Percentiles rank a stretch among this genome's conserved stretches.
phyloP scores from a whole-genome alignment of 2,113 vertebrate genomes.

The Puma concolor region DNA sequence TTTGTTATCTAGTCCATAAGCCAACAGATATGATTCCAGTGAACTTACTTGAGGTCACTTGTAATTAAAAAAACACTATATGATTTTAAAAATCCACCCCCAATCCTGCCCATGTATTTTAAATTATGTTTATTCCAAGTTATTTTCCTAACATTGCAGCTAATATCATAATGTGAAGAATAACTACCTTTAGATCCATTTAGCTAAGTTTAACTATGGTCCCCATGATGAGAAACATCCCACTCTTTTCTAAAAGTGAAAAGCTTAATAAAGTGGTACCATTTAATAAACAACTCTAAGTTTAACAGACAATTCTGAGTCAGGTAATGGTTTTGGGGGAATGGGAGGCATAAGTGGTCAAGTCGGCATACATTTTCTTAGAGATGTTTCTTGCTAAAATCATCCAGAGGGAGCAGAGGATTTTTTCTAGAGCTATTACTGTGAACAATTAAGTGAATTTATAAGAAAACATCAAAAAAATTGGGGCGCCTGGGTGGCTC shows the following conservation, averaged over 20 bases:
- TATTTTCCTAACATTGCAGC: constrained; percentile 74
- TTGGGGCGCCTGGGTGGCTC: no score
- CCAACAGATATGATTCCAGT: background rate
- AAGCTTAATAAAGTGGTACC: background rate
- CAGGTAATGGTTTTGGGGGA: background rate
- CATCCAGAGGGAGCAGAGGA: background rate
- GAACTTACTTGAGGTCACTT: constrained; percentile 53
- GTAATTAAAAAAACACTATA: constrained; percentile 75
- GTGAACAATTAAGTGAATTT: constrained; percentile 31
- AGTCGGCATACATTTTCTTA: background rate
- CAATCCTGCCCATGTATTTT: constrained; percentile 80
- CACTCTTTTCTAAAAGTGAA: background rate
- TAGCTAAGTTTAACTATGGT: background rate
- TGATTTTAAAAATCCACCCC: background rate
- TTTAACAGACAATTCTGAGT: background rate
- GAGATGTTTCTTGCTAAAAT: background rate
- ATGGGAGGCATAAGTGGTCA: background rate
- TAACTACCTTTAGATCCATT: background rate
- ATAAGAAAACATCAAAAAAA: constrained; percentile 23
- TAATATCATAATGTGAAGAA: constrained; percentile 5
- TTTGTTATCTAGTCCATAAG: constrained; percentile 35
- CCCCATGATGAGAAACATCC: background rate
- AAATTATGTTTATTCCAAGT: constrained; percentile 80
- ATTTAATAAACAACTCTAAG: background rate
- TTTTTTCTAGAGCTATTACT: background rate